A percentile compares a stretch with the other conserved stretches of the same genome.
Evolutionary conservation across 1,140 invertebrate genomes (phyloP).

Genomic region (Drosophila bifasciata): DNA sequence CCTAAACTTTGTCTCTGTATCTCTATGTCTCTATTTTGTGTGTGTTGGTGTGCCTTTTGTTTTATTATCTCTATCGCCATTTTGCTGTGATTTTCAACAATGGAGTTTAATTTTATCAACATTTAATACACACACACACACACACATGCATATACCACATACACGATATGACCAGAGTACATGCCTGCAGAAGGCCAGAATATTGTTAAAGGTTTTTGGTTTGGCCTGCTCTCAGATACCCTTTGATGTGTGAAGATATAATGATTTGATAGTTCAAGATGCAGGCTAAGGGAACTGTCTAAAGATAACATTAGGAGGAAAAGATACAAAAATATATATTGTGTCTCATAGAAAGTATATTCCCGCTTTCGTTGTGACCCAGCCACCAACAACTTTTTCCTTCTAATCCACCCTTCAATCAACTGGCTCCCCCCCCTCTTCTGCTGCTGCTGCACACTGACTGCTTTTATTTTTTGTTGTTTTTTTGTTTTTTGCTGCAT

Average conservation of each 20-base stretch:
- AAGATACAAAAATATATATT: neutral
- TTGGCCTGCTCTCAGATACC: constrained; percentile 13
- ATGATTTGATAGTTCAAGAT: neutral
- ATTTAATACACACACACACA: constrained; percentile 44
- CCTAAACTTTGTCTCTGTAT: neutral
- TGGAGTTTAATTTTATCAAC: constrained; percentile 73
- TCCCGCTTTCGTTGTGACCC: constrained; percentile 21
- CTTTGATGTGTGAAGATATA: neutral
- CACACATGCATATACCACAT: constrained; percentile 1
- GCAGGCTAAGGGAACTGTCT: neutral
- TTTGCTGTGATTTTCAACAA: constrained; percentile 74
- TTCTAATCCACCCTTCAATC: constrained; percentile 8
- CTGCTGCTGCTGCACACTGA: constrained; percentile 5
- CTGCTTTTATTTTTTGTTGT: constrained; percentile 36
- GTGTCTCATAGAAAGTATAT: constrained; percentile 3
- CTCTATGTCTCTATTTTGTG: constrained; percentile 59
- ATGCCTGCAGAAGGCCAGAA: constrained; percentile 12
- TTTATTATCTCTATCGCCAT: constrained; percentile 72
- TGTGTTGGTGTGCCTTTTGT: constrained; percentile 28
- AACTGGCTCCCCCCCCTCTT: neutral
- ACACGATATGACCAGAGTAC: neutral
- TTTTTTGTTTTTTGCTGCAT: constrained; percentile 41
- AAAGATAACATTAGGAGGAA: neutral
- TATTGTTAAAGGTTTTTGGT: constrained; percentile 28
- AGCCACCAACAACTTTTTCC: constrained; percentile 30